Evolutionary conservation across 2,888 invertebrate species (phyloP).

Genomic region (Sarcophaga variegata): DNA sequence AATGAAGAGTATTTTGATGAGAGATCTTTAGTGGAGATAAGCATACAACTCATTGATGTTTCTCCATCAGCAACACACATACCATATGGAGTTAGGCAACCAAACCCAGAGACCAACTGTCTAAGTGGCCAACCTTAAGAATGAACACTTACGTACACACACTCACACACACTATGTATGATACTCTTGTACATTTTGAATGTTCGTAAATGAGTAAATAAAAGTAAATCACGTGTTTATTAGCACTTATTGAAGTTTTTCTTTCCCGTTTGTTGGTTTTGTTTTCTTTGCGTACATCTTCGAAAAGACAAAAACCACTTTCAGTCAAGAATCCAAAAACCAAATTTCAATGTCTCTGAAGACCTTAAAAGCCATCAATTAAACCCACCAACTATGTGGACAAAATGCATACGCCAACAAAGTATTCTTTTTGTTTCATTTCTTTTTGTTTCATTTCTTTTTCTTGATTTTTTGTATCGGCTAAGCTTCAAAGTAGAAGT

Average conservation of each 20-base stretch:
- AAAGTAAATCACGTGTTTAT: constrained; percentile 81
- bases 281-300: neutral
- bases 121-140: constrained; percentile 9
- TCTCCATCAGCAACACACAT: constrained; percentile 38
- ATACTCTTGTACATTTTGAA: neutral
- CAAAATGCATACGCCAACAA: constrained; percentile 41
- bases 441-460: constrained; percentile 1
- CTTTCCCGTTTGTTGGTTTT: constrained; percentile 57
- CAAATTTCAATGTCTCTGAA: constrained; percentile 55
- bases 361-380: constrained; percentile 62
- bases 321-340: constrained; percentile 10
- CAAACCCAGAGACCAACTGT: constrained; percentile 5
- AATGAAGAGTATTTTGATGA: constrained; percentile 81
- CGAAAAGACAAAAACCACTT: constrained; percentile 18
- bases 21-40: constrained; percentile 78
- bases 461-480: constrained; percentile 19
- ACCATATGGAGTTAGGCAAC: constrained; percentile 11
- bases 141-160: neutral
- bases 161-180: neutral
- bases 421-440: constrained; percentile 27
- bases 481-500: constrained; percentile 47
- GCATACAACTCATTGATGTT: constrained; percentile 64
- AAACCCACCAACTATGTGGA: constrained; percentile 51
- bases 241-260: constrained; percentile 74
- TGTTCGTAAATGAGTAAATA: constrained; percentile 54